Percentiles rank a stretch among this genome's conserved stretches.
Conservation (phyloP, 2,888 invertebrate species). For the Philonicus albiceps region DNA sequence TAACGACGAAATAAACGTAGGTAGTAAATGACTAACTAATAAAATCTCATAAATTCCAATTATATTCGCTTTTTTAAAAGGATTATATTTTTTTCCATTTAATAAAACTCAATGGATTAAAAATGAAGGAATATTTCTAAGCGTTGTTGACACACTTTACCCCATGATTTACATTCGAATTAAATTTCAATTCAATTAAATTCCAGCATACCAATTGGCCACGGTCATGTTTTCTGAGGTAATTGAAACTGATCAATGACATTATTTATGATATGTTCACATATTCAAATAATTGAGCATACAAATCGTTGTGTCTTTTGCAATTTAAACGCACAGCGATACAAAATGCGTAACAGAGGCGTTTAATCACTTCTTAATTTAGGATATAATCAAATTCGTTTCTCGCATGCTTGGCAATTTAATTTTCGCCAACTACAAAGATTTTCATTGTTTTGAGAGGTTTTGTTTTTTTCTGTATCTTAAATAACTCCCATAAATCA, state of each 20-base stretch:
- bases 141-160: not conserved
- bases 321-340: not conserved
- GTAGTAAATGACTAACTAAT: not conserved
- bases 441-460: not conserved
- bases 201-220: not conserved
- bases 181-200: not conserved
- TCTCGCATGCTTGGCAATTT: not conserved
- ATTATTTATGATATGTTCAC: not conserved
- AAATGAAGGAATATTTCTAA: not conserved
- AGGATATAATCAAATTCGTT: not conserved
- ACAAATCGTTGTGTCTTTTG: not conserved
- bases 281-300: not conserved
- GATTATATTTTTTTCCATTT: not conserved
- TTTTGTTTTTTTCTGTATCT: not conserved
- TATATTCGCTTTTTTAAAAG: not conserved
- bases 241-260: not conserved
- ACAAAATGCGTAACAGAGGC: not conserved
- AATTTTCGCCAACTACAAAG: not conserved
- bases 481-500: not conserved
- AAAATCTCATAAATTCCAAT: not conserved
- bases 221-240: not conserved
- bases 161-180: not conserved
- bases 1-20: not conserved
- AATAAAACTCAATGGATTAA: not conserved
- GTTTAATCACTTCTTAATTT: not conserved